Percentiles rank a stretch among this genome's conserved stretches.
Conservation (phyloP, 1,140 invertebrate species). For the Drosophila rhopaloa region DNA sequence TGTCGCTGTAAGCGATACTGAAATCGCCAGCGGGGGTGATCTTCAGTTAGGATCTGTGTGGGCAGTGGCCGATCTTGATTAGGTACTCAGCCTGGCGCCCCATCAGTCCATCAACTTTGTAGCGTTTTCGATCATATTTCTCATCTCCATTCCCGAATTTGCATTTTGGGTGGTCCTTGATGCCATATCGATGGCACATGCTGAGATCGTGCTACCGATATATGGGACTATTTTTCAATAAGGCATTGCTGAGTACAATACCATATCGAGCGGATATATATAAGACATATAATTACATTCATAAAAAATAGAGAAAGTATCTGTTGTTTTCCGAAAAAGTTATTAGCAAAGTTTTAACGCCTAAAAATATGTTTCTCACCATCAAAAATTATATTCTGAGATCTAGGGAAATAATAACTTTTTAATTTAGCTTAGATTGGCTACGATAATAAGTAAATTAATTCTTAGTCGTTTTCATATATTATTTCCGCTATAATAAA, state of each 20-base stretch:
- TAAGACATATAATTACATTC: no score
- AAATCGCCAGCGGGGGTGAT: conserved; percentile 16
- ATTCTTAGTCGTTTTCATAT: no score
- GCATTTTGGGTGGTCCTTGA: conserved; percentile 26
- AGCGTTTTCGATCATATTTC: conserved; percentile 14
- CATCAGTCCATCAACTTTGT: conserved; percentile 33
- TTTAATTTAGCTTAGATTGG: no score
- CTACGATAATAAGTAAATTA: no score
- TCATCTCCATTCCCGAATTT: neutral
- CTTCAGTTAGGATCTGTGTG: conserved; percentile 17
- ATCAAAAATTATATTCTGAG: no score
- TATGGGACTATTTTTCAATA: neutral
- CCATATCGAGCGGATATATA: no score
- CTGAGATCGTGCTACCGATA: conserved; percentile 40
- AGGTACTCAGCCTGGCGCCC: conserved; percentile 30
- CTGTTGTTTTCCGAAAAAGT: no score
- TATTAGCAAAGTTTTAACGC: no score
- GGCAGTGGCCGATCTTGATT: conserved; percentile 29
- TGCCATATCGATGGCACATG: conserved; percentile 11
- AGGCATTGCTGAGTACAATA: neutral
- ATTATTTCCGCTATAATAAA: no score
- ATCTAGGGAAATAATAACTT: no score
- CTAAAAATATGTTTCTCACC: no score
- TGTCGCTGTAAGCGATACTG: conserved; percentile 31
- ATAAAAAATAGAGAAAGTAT: no score